These are phyloP conservation scores for Thalassarche chlororhynchos DNA, from an alignment of 2,113 vertebrate species.

Conservation along the genomic window DNA sequence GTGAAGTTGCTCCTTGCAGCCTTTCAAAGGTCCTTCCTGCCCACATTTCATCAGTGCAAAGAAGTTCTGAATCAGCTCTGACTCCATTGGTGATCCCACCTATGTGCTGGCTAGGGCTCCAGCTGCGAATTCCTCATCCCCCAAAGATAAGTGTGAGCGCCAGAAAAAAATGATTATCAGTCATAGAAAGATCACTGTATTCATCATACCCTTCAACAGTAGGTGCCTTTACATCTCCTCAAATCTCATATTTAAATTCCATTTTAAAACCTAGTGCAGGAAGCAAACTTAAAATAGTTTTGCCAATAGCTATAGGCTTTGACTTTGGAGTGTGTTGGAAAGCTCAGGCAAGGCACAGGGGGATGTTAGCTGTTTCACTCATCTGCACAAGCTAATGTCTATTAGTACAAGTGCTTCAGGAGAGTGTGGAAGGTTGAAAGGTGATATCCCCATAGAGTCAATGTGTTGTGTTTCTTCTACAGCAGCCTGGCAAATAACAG, in stretches of 20 bases:
- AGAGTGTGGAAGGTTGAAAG: neutral
- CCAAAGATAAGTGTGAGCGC: neutral
- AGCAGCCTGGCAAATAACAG: neutral
- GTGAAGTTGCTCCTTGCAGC: neutral
- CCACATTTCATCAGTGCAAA: neutral
- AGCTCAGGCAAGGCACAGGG: neutral
- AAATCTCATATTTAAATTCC: neutral
- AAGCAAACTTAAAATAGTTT: neutral
- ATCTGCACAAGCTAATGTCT: neutral
- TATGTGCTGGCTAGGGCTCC: neutral
- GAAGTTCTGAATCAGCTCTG: neutral
- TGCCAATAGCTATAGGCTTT: neutral
- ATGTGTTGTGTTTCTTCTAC: neutral
- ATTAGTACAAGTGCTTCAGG: neutral
- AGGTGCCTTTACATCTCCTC: neutral
- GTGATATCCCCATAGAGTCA: neutral
- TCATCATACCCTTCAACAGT: neutral
- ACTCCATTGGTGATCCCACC: neutral
- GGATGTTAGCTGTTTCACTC: neutral
- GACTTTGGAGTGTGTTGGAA: neutral
- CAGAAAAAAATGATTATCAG: neutral
- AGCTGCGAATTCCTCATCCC: neutral
- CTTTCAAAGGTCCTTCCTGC: neutral
- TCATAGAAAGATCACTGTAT: neutral
- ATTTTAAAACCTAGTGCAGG: neutral